Percentiles rank a stretch among this genome's conserved stretches.
These are phyloP conservation scores for Chelonoidis abingdonii DNA, from an alignment of 2,113 vertebrate species.

Conservation along the genomic window DNA sequence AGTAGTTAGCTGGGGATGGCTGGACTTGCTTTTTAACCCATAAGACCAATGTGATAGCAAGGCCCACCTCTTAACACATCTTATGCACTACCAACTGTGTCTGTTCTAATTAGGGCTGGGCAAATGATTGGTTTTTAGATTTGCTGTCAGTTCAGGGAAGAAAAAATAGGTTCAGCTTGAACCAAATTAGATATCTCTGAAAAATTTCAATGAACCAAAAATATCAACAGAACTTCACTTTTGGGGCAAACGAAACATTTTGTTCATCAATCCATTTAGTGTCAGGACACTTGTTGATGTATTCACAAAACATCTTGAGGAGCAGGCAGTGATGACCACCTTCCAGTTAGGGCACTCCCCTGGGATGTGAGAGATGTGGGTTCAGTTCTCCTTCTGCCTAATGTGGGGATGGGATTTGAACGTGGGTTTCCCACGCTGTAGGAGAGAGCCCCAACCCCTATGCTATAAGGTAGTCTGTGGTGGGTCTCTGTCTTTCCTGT, in stretches of 20 bases:
- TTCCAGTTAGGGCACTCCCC: not conserved
- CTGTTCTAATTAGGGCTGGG: not conserved
- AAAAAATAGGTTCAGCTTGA: not conserved
- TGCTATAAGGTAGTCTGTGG: not conserved
- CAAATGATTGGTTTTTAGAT: not conserved
- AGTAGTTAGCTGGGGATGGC: not conserved
- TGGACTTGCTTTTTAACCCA: not conserved
- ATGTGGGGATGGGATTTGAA: not conserved
- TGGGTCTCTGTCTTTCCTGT: not conserved
- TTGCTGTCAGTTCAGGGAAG: not conserved
- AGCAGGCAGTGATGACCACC: not conserved
- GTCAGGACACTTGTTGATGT: not conserved
- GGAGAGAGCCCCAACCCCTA: no score
- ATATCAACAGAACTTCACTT: not conserved
- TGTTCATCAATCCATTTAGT: not conserved
- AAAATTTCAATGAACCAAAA: not conserved
- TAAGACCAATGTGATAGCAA: not conserved
- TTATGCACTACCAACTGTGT: not conserved
- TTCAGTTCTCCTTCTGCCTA: not conserved
- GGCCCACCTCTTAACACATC: not conserved
- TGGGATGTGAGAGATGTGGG: not conserved
- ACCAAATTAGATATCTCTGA: not conserved
- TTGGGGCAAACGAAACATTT: not conserved
- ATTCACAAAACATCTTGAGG: not conserved
- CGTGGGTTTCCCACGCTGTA: not conserved